phyloP scores from a whole-genome alignment of 1,140 invertebrate genomes.

The Drosophila malerkotliana region DNA sequence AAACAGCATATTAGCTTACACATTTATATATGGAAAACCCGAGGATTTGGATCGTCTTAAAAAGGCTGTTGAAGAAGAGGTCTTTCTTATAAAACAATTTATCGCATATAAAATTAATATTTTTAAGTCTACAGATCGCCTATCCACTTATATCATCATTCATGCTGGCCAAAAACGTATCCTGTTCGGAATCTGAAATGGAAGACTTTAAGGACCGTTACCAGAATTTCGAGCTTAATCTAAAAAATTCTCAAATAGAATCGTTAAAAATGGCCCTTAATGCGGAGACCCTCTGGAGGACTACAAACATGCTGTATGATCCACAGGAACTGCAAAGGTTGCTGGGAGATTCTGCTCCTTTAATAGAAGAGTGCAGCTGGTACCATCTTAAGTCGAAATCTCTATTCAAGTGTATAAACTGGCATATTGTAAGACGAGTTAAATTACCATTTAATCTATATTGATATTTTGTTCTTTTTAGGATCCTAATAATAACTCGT shows the following conservation, averaged over 20 bases:
- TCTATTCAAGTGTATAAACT: conserved; percentile 35
- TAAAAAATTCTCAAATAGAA: conserved; percentile 21
- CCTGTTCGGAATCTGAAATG: conserved; percentile 31
- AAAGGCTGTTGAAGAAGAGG: conserved; percentile 24
- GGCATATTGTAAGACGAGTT: conserved; percentile 35
- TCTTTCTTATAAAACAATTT: background rate
- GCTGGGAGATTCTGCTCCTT: conserved; percentile 9
- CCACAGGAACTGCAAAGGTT: conserved; percentile 28
- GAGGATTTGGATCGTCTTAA: conserved; percentile 44
- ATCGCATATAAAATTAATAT: background rate
- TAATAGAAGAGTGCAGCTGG: conserved; percentile 23
- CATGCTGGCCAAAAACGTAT: conserved; percentile 5
- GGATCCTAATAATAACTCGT: conserved; percentile 7
- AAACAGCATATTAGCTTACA: conserved; percentile 46
- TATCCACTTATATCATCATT: conserved; percentile 33
- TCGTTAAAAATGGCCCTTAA: conserved; percentile 20
- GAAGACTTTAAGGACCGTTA: conserved; percentile 29
- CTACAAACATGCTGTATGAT: conserved; percentile 38
- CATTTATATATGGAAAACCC: conserved; percentile 41
- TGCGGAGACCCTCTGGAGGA: conserved; percentile 34
- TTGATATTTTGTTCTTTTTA: background rate
- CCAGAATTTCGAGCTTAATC: conserved; percentile 29
- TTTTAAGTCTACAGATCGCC: conserved; percentile 9
- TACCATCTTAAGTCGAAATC: conserved; percentile 26
- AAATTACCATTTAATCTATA: too few species aligned